A percentile compares a stretch with the other conserved stretches of the same genome.
Evolutionary conservation across 92 coral and sea anemone species (phyloP).

Genomic region (Pocillopora grandis): DNA sequence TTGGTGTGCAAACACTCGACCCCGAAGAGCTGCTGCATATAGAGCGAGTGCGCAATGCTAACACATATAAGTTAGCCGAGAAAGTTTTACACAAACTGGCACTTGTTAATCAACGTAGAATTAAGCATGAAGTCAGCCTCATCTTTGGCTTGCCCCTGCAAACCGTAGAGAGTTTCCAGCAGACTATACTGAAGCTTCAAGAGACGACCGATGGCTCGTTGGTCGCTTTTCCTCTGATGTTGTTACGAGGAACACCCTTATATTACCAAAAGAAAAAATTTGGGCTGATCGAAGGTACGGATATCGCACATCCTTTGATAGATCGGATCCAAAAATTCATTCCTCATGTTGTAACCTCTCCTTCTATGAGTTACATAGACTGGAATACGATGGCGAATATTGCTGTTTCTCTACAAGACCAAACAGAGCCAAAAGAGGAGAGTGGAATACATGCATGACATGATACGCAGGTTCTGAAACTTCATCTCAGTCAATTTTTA

Average conservation of each 20-base stretch:
- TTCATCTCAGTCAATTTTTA: too few relatives aligned
- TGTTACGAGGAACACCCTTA: conserved; percentile 47
- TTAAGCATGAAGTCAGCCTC: conserved; percentile 42
- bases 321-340: conserved; percentile 51
- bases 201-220: conserved; percentile 32
- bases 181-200: conserved; percentile 24
- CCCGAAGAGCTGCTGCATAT: conserved; percentile 39
- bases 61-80: conserved; percentile 39
- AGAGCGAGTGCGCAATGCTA: conserved; percentile 34
- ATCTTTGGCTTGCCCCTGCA: conserved; percentile 57
- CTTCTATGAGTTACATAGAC: conserved; percentile 31
- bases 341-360: conserved; percentile 45
- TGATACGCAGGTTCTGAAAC: too few relatives aligned
- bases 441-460: too few relatives aligned
- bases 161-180: conserved; percentile 41
- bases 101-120: conserved; percentile 36
- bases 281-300: conserved; percentile 40
- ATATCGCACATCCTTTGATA: conserved; percentile 37
- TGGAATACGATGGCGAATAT: conserved; percentile 51
- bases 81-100: conserved; percentile 35
- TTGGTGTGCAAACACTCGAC: conserved; percentile 52
- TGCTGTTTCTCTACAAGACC: conserved; percentile 30
- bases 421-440: too few relatives aligned
- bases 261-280: conserved; percentile 30
- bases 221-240: conserved; percentile 51